Evolutionary conservation across 2,113 vertebrate genomes (phyloP), one percentile per base, ranked within the genome.

Genomic region (Acanthochromis polyacanthus): DNA sequence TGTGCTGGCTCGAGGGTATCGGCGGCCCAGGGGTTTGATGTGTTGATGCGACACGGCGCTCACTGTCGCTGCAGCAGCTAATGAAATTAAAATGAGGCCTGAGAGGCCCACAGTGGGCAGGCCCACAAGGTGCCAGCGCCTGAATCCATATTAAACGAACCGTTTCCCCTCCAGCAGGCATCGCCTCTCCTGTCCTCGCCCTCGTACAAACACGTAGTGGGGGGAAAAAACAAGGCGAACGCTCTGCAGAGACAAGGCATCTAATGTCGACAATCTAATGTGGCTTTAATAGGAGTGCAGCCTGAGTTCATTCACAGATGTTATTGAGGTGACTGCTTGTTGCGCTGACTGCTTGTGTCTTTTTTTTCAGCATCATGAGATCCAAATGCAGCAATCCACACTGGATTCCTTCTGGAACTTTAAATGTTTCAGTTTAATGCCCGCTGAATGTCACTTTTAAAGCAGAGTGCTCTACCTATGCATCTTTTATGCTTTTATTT

Each of bases 21-120:
- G 2, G 58, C 55, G 59, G 75, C 85, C 58, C 28, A 8, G 72
- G 86, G 86, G 78, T 75, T 87, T 82, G 86, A 93, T 81, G 87
- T 91, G 90, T 88, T 89, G 89, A 91, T 86, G 89, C 55, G 78
- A 85, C 77, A 56, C 38, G 57, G 48, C 63, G 59, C 78, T 88
- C 81, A 75, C 84, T 89, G 90, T 85, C 71, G 20, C 89, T 23
- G 63, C 55, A 56, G 83, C 76, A 78, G 88, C 86, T 92, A 91
- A 94, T 93, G 88, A 93, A 94, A 93, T 91, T 81, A 83, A 85
- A 82, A 90, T 89, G 87, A 91, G 84, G 72, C 68, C 82, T 81
- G 87, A 78, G 88, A 83, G 84, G 84, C 82, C 87, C 58, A 45
- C 62, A 45, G 81, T 87, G 89, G 82, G 86, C 83, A 48, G 85